Percentiles rank a stretch among this genome's conserved stretches.
Evolutionary conservation across 2,797 vertebrate genomes (phyloP).

Genomic region (Lagorchestes hirsutus): DNA sequence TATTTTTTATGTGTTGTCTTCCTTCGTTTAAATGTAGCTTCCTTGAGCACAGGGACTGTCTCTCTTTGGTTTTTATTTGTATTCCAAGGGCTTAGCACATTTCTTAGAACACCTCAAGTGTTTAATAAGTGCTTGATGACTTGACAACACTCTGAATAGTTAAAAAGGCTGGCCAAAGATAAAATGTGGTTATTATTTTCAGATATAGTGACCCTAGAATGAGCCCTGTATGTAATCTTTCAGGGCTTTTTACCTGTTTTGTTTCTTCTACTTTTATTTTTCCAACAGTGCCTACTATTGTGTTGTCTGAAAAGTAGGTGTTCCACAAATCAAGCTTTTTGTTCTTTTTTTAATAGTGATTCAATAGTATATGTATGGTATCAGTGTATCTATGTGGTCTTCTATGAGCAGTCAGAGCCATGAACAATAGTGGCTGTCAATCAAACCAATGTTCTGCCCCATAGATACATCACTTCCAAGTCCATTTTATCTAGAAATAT

Average conservation of each 20-base stretch:
- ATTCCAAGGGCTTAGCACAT: neutral
- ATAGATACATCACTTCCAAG: neutral
- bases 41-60: neutral
- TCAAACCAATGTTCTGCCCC: neutral
- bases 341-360: neutral
- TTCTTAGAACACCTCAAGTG: neutral
- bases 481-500: neutral
- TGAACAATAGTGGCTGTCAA: neutral
- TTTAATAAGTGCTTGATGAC: neutral
- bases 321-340: neutral
- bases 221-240: neutral
- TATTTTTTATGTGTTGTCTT: neutral
- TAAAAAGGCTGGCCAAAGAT: neutral
- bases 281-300: neutral
- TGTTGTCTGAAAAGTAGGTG: neutral
- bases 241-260: neutral
- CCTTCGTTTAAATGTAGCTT: neutral
- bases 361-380: neutral
- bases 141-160: neutral
- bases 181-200: neutral
- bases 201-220: neutral
- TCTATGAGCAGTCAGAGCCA: neutral
- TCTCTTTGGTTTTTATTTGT: neutral
- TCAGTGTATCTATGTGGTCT: neutral
- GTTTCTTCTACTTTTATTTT: neutral